Evolutionary conservation across 2,888 invertebrate genomes (phyloP), one percentile per base, ranked within the genome.

Genomic region (Nectonema munidae): DNA sequence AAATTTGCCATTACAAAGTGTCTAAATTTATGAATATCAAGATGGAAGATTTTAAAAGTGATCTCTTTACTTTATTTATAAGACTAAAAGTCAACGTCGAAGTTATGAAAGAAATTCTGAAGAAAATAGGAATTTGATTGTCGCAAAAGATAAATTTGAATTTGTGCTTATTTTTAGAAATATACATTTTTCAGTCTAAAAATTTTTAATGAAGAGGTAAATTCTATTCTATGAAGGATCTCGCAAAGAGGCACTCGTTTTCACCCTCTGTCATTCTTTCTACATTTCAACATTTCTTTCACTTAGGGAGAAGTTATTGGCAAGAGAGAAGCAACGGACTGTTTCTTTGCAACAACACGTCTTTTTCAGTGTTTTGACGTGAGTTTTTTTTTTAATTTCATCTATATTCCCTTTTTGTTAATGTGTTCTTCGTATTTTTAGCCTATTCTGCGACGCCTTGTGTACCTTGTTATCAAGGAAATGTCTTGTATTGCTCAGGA

Each of bases 261-360:
- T n/a, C n/a, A n/a, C n/a, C n/a, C n/a, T n/a, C n/a, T n/a, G n/a
- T n/a, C n/a, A n/a, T n/a, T n/a, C n/a, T n/a, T n/a, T n/a, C n/a
- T n/a, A n/a, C n/a, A n/a, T 5, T 19, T 42, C 18, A 16, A 35
- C 29, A 29, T 37, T 29, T 18, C 40, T 37, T 43, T 38, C 11
- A n/a, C 13, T 15, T 45, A 68, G 64, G 83, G 83, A 1, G 86
- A 89, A 53, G 66, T 69, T 47, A 63, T 95, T 42, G 75, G 72
- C 6, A 69, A 73, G 0, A 74, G 73, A 33, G 95, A 99, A 56
- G 95, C 95, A 0, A 99, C 95, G 2, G 89, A 89, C 50, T 73
- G 75, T 4, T 99, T 99, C 57, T 99, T 99, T 60, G 89, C 95
- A 2, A 86, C 89, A 65, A 99, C 95, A 1, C 95, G 95, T 56